Conservation (phyloP, 2,113 vertebrate species). For the Festucalex cinctus region DNA sequence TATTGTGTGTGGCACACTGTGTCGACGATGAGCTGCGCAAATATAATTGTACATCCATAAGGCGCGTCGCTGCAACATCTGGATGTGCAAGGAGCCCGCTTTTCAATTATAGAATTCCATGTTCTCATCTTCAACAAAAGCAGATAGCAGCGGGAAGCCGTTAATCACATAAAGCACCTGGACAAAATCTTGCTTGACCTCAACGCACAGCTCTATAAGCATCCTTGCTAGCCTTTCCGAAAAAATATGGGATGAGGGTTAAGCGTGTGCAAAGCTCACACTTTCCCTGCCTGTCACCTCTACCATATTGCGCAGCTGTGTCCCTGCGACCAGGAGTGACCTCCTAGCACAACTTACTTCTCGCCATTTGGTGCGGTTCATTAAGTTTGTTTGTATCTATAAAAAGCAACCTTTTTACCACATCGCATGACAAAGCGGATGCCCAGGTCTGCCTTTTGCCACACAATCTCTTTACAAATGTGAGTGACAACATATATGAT, state of each 20-base stretch:
- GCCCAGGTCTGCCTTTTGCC: too few relatives aligned
- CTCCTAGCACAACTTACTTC: slow-evolving; percentile 10
- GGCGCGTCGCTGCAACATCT: slow-evolving; percentile 31
- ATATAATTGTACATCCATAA: slow-evolving; percentile 34
- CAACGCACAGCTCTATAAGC: neutral
- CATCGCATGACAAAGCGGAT: slow-evolving; percentile 4
- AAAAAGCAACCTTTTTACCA: slow-evolving; percentile 9
- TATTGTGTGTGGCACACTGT: slow-evolving; percentile 14
- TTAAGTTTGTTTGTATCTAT: neutral
- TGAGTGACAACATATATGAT: too few relatives aligned
- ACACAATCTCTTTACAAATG: too few relatives aligned
- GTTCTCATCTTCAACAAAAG: slow-evolving; percentile 14
- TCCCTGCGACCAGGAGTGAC: slow-evolving; percentile 16
- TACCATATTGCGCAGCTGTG: slow-evolving; percentile 27
- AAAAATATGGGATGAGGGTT: slow-evolving; percentile 1
- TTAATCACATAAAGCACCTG: slow-evolving; percentile 10
- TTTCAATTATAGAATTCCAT: slow-evolving; percentile 37
- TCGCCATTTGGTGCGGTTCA: slow-evolving; percentile 13
- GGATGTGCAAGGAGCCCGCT: slow-evolving; percentile 20
- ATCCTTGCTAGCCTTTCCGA: slow-evolving; percentile 1
- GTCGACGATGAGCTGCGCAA: slow-evolving; percentile 47
- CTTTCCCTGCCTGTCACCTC: slow-evolving; percentile 24
- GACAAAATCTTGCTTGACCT: neutral
- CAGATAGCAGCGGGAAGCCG: neutral
- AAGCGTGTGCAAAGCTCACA: slow-evolving; percentile 1